These are phyloP conservation scores for Pachyuromys duprasi DNA, from an alignment of 2,797 vertebrate species.

Conservation along the genomic window DNA sequence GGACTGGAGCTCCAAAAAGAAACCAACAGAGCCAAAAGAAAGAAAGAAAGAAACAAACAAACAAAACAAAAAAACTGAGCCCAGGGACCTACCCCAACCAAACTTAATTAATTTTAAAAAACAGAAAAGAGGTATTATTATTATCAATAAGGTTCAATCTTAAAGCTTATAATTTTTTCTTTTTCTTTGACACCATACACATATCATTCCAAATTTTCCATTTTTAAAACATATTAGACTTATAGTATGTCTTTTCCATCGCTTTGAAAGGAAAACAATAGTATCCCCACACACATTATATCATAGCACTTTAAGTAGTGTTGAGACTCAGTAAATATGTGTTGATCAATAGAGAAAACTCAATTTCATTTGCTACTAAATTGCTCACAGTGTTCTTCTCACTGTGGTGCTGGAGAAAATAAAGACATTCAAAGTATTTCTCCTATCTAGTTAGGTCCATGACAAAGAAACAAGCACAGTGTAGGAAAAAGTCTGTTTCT, in stretches of 20 bases:
- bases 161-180: not conserved
- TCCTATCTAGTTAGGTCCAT: not conserved
- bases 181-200: not conserved
- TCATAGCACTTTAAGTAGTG: not conserved
- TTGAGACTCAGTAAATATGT: not conserved
- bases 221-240: not conserved
- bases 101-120: not conserved
- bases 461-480: not conserved
- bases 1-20: too few relatives aligned
- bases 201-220: not conserved
- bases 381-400: not conserved
- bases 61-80: too few relatives aligned
- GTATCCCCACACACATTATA: not conserved
- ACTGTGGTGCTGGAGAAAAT: conserved; percentile 5
- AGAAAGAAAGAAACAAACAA: too few relatives aligned
- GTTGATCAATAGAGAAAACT: not conserved
- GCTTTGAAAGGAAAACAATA: not conserved
- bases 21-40: too few relatives aligned
- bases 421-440: not conserved
- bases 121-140: not conserved
- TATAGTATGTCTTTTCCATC: not conserved
- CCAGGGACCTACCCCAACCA: too few relatives aligned
- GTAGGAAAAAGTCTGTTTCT: conserved; percentile 8
- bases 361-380: not conserved
- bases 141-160: not conserved